Evolutionary conservation across 2,113 vertebrate genomes (phyloP), one percentile per base, ranked within the genome.

Genomic region (Hippocampus abdominalis): DNA sequence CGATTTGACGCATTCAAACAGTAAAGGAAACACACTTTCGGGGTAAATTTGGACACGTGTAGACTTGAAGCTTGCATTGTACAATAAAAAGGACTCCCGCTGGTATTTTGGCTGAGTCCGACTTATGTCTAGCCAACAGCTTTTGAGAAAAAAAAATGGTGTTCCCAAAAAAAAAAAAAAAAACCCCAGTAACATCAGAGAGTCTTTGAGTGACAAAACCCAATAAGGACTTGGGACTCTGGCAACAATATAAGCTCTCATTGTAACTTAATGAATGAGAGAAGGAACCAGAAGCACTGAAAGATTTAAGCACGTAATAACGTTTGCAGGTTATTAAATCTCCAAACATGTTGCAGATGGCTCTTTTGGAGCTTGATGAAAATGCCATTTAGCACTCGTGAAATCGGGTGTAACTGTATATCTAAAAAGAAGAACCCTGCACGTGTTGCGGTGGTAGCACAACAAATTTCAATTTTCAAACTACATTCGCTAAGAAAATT

Each of bases 181-280:
- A 64, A 44, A 23, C 6, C 32, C 1, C 39, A 12, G 61, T 64
- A 64, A 64, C 62, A 64, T 64, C 62, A 64, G 40, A 42, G 61
- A 46, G 62, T 64, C 13, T 64, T 42, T 44, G 62, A 64, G 40
- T 27, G 40, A 64, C 62, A 64, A 64, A 64, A 64, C 42, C 40
- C 15, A 64, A 46, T 64, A 64, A 64, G 62, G 39, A 64, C 27
- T 64, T 64, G 13, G 32, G 42, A 42, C 23, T 25, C 42, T 46
- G 63, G 42, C 63, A 64, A 64, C 63, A 64, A 64, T 46, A 64
- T 48, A 46, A 27, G 63, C 40, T 27, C 63, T 64, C 63, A 46
- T 64, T 64, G 63, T 64, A 64, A 64, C 42, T 23, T 46, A 64
- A 64, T 64, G 42, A 64, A 64, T 46, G 63, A 64, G 39, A 64